phyloP scores from a whole-genome alignment of 2,888 invertebrate genomes.

The Suillia variegata region DNA sequence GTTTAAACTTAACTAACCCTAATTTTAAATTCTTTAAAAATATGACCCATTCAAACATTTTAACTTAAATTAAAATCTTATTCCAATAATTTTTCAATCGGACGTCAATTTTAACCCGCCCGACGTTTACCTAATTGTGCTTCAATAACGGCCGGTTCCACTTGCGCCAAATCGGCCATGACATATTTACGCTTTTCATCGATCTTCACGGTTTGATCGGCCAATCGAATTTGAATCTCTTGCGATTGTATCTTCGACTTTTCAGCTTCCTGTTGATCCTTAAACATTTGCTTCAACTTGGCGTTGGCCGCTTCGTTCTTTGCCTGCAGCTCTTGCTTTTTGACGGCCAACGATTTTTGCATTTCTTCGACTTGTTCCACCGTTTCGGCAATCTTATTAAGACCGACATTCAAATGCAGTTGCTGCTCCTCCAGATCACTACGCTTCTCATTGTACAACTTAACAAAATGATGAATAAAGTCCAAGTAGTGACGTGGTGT shows the following conservation, averaged over 20 bases:
- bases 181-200: constrained; percentile 92
- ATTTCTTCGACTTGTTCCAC: constrained; percentile 99
- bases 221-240: constrained; percentile 85
- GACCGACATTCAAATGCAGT: constrained; percentile 95
- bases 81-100: too few relatives aligned
- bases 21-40: background rate
- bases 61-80: too few relatives aligned
- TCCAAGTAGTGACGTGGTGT: constrained; percentile 98
- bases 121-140: constrained; percentile 85
- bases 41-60: too few relatives aligned
- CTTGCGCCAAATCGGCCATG: constrained; percentile 94
- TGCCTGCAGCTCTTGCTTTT: constrained; percentile 91
- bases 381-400: constrained; percentile 98
- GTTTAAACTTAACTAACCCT: too few relatives aligned
- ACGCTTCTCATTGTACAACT: constrained; percentile 95
- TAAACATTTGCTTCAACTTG: constrained; percentile 99
- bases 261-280: constrained; percentile 99
- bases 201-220: constrained; percentile 91
- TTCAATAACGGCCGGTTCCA: constrained; percentile 98
- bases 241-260: constrained; percentile 98
- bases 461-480: constrained; percentile 99
- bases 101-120: too few relatives aligned
- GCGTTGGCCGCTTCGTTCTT: constrained; percentile 99
- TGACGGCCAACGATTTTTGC: constrained; percentile 97
- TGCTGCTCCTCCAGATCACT: constrained; percentile 99